These are phyloP conservation scores for Stenodema calcarata DNA, from an alignment of 2,888 invertebrate species.

Conservation along the genomic window DNA sequence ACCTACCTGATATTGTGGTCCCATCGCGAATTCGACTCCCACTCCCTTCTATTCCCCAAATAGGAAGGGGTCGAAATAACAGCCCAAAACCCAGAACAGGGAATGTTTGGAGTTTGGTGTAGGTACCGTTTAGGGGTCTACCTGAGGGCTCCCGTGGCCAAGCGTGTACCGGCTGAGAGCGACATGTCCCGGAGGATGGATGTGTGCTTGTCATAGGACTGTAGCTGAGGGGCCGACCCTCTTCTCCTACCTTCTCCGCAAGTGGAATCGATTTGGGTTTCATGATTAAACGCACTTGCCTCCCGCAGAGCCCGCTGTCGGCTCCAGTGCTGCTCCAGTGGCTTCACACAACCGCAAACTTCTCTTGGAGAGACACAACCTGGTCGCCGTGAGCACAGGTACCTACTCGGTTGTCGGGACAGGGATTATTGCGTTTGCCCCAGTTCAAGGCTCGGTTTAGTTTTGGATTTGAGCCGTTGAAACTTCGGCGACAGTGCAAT, in stretches of 20 bases:
- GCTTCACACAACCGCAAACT: constrained; percentile 34
- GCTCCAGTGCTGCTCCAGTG: constrained; percentile 27
- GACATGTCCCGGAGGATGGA: constrained; percentile 42
- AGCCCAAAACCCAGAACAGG: neutral
- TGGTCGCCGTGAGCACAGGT: too few species aligned
- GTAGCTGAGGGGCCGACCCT: neutral
- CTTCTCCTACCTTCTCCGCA: neutral
- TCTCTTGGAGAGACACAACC: neutral
- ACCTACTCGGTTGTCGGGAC: neutral
- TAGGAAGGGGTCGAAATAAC: neutral
- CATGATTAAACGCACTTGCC: constrained; percentile 38
- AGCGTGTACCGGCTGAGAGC: constrained; percentile 28
- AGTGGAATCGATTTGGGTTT: constrained; percentile 41
- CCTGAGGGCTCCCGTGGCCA: neutral
- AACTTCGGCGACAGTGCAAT: neutral
- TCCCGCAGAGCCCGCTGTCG: neutral
- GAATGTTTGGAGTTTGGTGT: neutral
- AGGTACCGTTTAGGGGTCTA: neutral
- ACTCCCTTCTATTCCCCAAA: neutral
- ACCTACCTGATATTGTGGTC: constrained; percentile 11
- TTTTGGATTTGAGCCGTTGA: neutral
- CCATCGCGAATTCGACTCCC: neutral
- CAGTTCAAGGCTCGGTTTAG: neutral
- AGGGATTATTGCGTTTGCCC: neutral
- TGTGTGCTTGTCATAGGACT: constrained; percentile 34